Conservation (phyloP, 2,888 invertebrate genomes). For the Hyposoter didymator region DNA sequence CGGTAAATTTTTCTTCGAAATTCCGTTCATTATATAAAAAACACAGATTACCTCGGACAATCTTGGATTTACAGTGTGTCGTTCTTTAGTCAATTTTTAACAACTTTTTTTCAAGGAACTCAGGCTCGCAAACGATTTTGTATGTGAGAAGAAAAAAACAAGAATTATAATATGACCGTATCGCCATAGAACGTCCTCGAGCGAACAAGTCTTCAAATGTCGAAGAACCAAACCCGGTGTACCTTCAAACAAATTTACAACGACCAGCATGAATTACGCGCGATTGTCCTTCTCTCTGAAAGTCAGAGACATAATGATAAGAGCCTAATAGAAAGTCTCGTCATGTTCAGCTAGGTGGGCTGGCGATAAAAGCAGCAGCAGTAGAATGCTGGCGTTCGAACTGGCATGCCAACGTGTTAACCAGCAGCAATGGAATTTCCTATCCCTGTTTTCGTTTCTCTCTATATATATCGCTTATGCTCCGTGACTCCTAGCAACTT, state of each 20-base stretch:
- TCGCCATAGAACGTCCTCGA: neutral
- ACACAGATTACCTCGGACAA: too few relatives aligned
- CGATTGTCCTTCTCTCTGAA: conserved; percentile 34
- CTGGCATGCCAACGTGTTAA: conserved; percentile 74
- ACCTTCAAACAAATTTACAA: neutral
- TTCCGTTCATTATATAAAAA: too few relatives aligned
- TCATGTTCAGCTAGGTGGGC: conserved; percentile 72
- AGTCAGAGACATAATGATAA: neutral
- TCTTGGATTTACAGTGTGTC: too few relatives aligned
- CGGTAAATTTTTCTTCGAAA: too few relatives aligned
- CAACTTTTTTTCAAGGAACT: too few relatives aligned
- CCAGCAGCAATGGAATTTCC: conserved; percentile 60
- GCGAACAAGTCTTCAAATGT: neutral
- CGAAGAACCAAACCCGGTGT: neutral
- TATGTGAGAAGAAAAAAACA: too few relatives aligned
- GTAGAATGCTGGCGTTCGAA: conserved; percentile 28
- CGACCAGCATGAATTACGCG: conserved; percentile 73
- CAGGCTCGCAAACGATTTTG: too few relatives aligned
- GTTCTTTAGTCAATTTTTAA: too few relatives aligned
- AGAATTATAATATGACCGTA: too few relatives aligned
- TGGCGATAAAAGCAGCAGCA: conserved; percentile 49
- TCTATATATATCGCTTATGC: neutral
- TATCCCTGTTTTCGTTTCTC: conserved; percentile 14
- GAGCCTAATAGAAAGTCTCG: conserved; percentile 72
- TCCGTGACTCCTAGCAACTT: conserved; percentile 1